Conservation (phyloP, 2,797 vertebrate species). For the Triplophysa bombifrons region DNA sequence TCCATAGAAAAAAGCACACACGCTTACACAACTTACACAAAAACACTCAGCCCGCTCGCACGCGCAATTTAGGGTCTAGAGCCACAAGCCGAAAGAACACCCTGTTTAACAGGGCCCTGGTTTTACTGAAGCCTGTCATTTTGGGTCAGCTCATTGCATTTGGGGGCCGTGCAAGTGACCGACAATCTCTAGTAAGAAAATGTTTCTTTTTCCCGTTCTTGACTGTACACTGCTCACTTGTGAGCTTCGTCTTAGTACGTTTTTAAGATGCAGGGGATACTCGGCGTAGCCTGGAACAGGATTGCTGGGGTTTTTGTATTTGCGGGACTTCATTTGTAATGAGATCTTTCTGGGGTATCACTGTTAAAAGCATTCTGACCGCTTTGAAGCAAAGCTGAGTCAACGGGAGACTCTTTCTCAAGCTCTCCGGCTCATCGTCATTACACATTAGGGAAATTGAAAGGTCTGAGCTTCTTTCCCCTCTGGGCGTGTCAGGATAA, state of each 20-base stretch:
- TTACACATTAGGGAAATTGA: constrained; percentile 59
- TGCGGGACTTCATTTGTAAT: constrained; percentile 28
- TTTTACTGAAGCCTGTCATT: constrained; percentile 67
- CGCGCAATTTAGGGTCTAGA: constrained; percentile 31
- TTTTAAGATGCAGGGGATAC: constrained; percentile 25
- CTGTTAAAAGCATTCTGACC: constrained; percentile 40
- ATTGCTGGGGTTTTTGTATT: constrained; percentile 31
- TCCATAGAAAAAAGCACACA: not conserved
- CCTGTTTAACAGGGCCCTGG: constrained; percentile 54
- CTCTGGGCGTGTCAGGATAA: constrained; percentile 59
- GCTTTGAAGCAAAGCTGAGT: constrained; percentile 52
- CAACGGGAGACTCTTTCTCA: constrained; percentile 52
- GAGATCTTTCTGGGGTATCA: constrained; percentile 28
- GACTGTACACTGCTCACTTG: constrained; percentile 25
- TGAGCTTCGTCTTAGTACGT: not conserved
- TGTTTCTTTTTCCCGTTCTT: constrained; percentile 14
- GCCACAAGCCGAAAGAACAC: constrained; percentile 51
- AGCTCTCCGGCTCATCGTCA: constrained; percentile 21
- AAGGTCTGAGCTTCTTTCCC: constrained; percentile 51
- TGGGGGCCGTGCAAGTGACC: constrained; percentile 41
- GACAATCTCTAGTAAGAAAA: constrained; percentile 47
- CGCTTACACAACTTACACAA: constrained; percentile 30
- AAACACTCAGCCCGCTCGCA: constrained; percentile 19
- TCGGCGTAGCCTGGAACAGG: constrained; percentile 17
- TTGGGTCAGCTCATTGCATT: constrained; percentile 52